Conservation (phyloP, 2,113 vertebrate species). For the Clarias batrachus region DNA sequence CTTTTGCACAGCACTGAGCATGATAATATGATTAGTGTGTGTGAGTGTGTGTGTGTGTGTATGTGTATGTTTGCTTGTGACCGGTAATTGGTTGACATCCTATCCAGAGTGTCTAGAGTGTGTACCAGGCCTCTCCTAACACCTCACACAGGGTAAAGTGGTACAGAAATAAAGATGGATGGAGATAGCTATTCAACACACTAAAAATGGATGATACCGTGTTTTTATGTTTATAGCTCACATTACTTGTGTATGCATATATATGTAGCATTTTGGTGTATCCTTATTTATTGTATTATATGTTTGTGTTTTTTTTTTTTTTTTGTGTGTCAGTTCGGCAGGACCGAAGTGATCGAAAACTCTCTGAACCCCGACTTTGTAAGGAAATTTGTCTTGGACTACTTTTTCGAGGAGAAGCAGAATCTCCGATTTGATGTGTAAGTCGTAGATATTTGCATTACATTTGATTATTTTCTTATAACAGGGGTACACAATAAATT, state of each 20-base stretch:
- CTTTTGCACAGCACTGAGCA: too few relatives aligned
- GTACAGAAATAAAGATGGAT: too few relatives aligned
- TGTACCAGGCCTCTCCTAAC: too few relatives aligned
- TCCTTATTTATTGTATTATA: background rate
- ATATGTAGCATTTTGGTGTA: background rate
- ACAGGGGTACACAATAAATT: background rate
- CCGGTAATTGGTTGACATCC: too few relatives aligned
- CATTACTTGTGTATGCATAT: background rate
- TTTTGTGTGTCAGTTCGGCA: constrained; percentile 78
- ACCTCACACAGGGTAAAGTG: too few relatives aligned
- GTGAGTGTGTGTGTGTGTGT: too few relatives aligned
- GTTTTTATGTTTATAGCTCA: background rate
- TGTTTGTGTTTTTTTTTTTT: constrained; percentile 1
- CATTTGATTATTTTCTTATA: background rate
- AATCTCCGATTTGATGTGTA: constrained; percentile 95
- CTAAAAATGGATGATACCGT: background rate
- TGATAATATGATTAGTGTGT: too few relatives aligned
- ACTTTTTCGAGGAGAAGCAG: constrained; percentile 97
- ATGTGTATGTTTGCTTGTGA: too few relatives aligned
- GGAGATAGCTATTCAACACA: background rate
- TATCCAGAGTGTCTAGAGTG: too few relatives aligned
- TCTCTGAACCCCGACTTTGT: constrained; percentile 95
- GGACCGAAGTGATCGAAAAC: constrained; percentile 95
- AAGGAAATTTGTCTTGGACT: constrained; percentile 94
- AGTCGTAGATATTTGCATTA: constrained; percentile 64